Evolutionary conservation across 2,888 invertebrate genomes (phyloP), one percentile per base, ranked within the genome.

Genomic region (Colostygia pectinataria): DNA sequence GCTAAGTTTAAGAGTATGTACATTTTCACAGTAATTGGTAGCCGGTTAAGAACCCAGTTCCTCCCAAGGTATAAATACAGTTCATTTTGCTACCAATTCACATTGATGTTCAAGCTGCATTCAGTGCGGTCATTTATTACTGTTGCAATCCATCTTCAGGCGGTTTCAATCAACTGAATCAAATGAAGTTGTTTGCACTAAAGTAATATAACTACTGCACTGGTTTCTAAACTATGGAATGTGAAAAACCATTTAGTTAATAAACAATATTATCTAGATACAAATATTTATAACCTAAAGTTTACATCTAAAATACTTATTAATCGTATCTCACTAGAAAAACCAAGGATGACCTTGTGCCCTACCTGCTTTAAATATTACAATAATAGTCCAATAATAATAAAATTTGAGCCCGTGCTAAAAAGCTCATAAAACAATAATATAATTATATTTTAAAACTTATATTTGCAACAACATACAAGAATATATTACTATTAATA

Each of bases 401-500:
- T 60, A 59, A 52, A 37, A 61, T 42, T 54, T 61, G 66, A 63
- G 63, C 59, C 58, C 56, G 20, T 52, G 55, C 39, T 48, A 51
- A 45, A 10, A 31, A 53, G 55, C 57, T 57, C 57, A n/a, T 56
- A 52, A 47, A 63, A 63, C 41, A 65, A 64, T 62, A 56, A 48
- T 63, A 60, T 45, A 59, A 51, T 55, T 37, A 65, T 53, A 55
- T 61, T 55, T 39, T 52, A 54, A 63, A 57, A 44, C 40, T 50
- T 62, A 55, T 63, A 62, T 60, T 56, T 59, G 58, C 54, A 53
- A 53, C 63, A 67, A 65, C 55, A 67, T 64, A 65, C 46, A 68
- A 71, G 60, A 70, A 68, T 70, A 69, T 70, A 70, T 68, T 64
- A 64, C n/a, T n/a, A n/a, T n/a, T n/a, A n/a, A n/a, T n/a, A n/a